Conservation (phyloP, 2,888 invertebrate genomes). For the Nephrotoma guestfalica region DNA sequence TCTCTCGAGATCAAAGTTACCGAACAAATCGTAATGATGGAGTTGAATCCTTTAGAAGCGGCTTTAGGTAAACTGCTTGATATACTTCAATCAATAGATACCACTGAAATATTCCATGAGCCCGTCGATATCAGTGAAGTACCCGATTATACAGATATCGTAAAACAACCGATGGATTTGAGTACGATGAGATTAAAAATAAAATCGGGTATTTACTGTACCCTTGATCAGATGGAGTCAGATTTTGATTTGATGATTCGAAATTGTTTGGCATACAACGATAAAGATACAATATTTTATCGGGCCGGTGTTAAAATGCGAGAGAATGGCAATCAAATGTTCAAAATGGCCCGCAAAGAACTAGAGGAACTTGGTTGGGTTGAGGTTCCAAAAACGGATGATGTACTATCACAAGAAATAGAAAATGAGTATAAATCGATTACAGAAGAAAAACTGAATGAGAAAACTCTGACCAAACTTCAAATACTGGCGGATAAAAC, state of each 20-base stretch:
- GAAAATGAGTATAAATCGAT: constrained; percentile 38
- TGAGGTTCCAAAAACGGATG: constrained; percentile 28
- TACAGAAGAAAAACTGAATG: constrained; percentile 23
- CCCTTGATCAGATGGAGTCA: constrained; percentile 62
- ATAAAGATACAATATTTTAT: constrained; percentile 89
- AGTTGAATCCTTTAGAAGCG: constrained; percentile 69
- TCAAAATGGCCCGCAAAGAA: constrained; percentile 65
- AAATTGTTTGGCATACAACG: constrained; percentile 91
- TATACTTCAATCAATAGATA: constrained; percentile 61
- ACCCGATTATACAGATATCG: constrained; percentile 78
- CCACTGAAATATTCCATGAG: constrained; percentile 77
- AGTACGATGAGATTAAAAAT: constrained; percentile 73
- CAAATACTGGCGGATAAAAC: constrained; percentile 47
- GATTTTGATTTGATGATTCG: constrained; percentile 94
- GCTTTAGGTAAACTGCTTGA: constrained; percentile 64
- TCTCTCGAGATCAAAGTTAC: constrained; percentile 67
- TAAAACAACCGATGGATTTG: constrained; percentile 78
- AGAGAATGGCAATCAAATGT: constrained; percentile 69
- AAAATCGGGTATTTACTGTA: constrained; percentile 49
- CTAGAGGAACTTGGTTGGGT: constrained; percentile 33
- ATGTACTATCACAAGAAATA: constrained; percentile 38
- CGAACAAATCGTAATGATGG: constrained; percentile 65
- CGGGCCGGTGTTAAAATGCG: constrained; percentile 78
- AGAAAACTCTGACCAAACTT: constrained; percentile 31
- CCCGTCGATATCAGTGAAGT: constrained; percentile 83